Evolutionary conservation across 2,797 vertebrate genomes (phyloP).

Genomic region (Phalanger gymnotis): DNA sequence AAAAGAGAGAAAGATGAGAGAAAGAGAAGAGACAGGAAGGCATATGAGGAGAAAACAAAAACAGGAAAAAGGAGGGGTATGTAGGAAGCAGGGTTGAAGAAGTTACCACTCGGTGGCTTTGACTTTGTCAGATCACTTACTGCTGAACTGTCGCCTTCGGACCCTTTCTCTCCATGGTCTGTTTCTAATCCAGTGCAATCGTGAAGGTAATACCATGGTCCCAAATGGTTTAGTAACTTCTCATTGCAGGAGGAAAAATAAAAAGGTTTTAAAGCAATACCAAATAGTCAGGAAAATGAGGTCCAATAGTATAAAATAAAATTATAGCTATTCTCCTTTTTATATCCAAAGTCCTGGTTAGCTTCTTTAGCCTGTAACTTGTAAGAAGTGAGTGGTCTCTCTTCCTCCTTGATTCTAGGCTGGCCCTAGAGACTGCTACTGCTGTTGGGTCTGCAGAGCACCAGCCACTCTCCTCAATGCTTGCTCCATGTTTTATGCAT

Average conservation of each 20-base stretch:
- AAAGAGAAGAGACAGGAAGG: neutral
- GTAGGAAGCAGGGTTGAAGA: neutral
- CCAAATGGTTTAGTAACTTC: slow-evolving; percentile 46
- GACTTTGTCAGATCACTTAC: slow-evolving; percentile 86
- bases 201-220: slow-evolving; percentile 91
- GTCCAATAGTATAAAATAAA: neutral
- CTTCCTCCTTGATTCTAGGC: slow-evolving; percentile 24
- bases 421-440: slow-evolving; percentile 38
- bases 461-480: slow-evolving; percentile 56
- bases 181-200: slow-evolving; percentile 91
- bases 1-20: rapidly evolving
- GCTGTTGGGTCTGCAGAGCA: slow-evolving; percentile 8
- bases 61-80: neutral
- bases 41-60: too few relatives aligned
- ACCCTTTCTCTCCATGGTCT: slow-evolving; percentile 89
- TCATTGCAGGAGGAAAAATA: slow-evolving; percentile 44
- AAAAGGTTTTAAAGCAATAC: neutral
- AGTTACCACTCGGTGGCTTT: neutral
- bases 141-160: slow-evolving; percentile 87
- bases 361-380: slow-evolving; percentile 33
- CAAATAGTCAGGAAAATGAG: slow-evolving; percentile 11
- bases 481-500: slow-evolving; percentile 88
- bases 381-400: neutral
- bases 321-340: neutral
- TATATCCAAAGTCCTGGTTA: slow-evolving; percentile 32